phyloP scores from a whole-genome alignment of 2,797 vertebrate species.

The Liparis tanakae region DNA sequence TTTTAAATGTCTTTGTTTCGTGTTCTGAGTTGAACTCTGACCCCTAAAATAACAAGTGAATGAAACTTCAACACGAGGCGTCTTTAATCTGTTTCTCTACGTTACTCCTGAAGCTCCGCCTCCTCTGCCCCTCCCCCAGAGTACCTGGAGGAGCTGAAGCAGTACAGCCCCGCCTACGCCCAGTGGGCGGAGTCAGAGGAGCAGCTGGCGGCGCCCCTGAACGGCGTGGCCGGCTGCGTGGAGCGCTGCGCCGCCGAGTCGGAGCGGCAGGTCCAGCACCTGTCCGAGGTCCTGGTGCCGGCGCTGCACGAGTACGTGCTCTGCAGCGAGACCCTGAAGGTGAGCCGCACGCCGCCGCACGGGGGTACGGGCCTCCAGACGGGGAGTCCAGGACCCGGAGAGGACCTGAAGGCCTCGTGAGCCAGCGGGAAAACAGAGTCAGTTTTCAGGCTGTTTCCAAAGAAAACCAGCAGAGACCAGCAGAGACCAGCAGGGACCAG shows the following conservation, averaged over 20 bases:
- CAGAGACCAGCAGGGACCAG: too few species aligned
- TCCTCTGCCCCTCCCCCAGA: constrained; percentile 77
- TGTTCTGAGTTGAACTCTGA: too few species aligned
- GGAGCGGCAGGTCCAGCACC: constrained; percentile 83
- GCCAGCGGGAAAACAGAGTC: neutral
- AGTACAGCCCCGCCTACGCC: constrained; percentile 86
- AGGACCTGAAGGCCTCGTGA: too few species aligned
- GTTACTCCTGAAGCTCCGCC: too few species aligned
- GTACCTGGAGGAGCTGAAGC: constrained; percentile 90
- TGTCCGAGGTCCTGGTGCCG: constrained; percentile 87
- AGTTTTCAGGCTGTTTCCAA: neutral
- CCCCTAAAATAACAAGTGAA: too few species aligned
- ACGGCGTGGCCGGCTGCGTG: constrained; percentile 85
- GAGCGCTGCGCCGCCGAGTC: constrained; percentile 87
- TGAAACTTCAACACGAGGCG: too few species aligned
- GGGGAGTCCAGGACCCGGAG: too few species aligned
- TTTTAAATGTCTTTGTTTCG: too few species aligned
- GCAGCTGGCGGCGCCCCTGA: constrained; percentile 84
- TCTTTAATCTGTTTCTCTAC: too few species aligned
- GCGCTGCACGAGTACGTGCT: constrained; percentile 93
- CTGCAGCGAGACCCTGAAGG: constrained; percentile 91
- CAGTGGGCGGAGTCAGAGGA: constrained; percentile 91
- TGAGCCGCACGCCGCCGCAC: constrained; percentile 67
- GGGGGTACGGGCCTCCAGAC: too few species aligned
- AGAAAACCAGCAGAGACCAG: too few species aligned